A percentile compares a stretch with the other conserved stretches of the same genome.
phyloP scores from a whole-genome alignment of 2,113 vertebrate species.

The Takifugu flavidus region DNA sequence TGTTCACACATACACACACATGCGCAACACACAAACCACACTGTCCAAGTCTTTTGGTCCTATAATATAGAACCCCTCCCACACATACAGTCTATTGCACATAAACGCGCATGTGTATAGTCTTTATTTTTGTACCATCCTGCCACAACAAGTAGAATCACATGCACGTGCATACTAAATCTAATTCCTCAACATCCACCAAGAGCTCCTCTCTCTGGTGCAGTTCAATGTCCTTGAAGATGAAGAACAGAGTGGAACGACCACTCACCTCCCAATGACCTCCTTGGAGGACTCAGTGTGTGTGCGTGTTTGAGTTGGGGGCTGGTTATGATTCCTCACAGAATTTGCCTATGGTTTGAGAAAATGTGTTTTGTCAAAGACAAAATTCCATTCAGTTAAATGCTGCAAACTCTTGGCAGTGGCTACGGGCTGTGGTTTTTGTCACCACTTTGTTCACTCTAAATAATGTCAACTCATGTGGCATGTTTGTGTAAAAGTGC shows the following conservation, averaged over 20 bases:
- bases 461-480: constrained; percentile 68
- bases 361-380: constrained; percentile 55
- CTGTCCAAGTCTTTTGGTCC: constrained; percentile 33
- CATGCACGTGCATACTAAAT: constrained; percentile 7
- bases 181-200: constrained; percentile 26
- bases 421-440: constrained; percentile 60
- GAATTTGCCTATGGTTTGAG: constrained; percentile 62
- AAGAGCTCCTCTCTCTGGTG: constrained; percentile 56
- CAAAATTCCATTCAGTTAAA: constrained; percentile 61
- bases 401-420: constrained; percentile 60
- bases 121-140: not conserved
- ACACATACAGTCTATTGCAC: constrained; percentile 9
- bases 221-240: constrained; percentile 72
- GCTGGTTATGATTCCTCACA: constrained; percentile 27
- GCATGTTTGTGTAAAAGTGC: constrained; percentile 65
- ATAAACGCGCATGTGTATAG: not conserved
- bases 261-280: constrained; percentile 56
- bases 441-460: constrained; percentile 68
- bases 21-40: not conserved
- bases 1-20: constrained; percentile 21
- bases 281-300: constrained; percentile 40
- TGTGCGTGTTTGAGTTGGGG: constrained; percentile 24
- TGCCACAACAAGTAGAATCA: not conserved
- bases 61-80: constrained; percentile 16
- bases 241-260: constrained; percentile 49